Evolutionary conservation across 2,797 vertebrate genomes (phyloP).

Genomic region (Mustela erminea): DNA sequence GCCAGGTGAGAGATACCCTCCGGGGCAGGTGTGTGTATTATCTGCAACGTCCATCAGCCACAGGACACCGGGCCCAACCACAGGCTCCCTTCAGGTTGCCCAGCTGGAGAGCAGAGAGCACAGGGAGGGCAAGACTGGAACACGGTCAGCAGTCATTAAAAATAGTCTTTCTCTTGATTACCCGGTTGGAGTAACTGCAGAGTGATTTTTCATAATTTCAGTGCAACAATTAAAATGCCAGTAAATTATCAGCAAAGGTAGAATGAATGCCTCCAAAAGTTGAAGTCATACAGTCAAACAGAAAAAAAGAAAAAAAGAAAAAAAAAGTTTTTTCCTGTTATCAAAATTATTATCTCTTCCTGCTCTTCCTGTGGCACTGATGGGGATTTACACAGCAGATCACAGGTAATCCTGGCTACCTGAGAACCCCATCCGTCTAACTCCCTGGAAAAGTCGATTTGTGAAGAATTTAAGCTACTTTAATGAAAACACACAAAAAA

Average conservation of each 20-base stretch:
- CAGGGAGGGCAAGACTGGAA: not conserved
- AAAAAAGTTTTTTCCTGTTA: not conserved
- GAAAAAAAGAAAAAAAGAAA: not conserved
- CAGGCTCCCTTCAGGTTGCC: not conserved
- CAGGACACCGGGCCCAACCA: too few relatives aligned
- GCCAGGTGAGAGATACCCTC: accelerated
- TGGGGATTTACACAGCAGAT: not conserved
- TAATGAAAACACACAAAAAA: not conserved
- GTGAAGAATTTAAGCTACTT: not conserved
- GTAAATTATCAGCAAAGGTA: not conserved
- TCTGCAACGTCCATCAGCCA: accelerated
- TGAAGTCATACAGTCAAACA: not conserved
- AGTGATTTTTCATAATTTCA: not conserved
- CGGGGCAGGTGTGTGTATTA: not conserved
- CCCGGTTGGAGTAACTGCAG: not conserved
- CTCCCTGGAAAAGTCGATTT: not conserved
- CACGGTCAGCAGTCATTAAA: not conserved
- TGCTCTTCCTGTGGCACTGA: not conserved
- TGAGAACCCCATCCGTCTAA: not conserved
- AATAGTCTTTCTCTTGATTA: not conserved
- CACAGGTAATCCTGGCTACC: not conserved
- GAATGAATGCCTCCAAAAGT: not conserved
- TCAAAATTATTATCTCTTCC: not conserved
- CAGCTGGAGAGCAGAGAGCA: not conserved
- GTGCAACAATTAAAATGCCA: not conserved